A percentile compares a stretch with the other conserved stretches of the same genome.
Evolutionary conservation across 2,888 invertebrate species (phyloP).

Genomic region (Ophonus ardosiacus): DNA sequence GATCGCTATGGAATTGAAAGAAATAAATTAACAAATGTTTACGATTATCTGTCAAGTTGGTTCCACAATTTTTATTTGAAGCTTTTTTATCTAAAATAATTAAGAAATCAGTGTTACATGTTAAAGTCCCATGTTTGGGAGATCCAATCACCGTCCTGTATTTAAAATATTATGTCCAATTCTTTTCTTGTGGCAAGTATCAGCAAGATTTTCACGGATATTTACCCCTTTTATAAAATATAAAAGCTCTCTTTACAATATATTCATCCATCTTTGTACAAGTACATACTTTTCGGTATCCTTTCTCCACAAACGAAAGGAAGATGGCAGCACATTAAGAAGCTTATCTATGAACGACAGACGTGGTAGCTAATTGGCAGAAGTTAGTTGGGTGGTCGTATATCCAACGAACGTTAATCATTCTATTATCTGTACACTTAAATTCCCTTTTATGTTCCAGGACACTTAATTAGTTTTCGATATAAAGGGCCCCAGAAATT

Average conservation of each 20-base stretch:
- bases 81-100: too few relatives aligned
- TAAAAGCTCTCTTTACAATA: not conserved
- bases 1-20: too few relatives aligned
- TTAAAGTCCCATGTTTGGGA: too few relatives aligned
- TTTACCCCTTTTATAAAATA: not conserved
- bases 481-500: constrained; percentile 40
- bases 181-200: not conserved
- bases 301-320: not conserved
- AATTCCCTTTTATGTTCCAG: constrained; percentile 53
- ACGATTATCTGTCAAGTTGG: too few relatives aligned
- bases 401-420: constrained; percentile 55
- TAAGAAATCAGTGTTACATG: too few relatives aligned
- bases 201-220: not conserved
- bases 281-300: constrained; percentile 10
- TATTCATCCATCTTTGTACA: not conserved
- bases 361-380: constrained; percentile 59
- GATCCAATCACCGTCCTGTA: too few relatives aligned
- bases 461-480: constrained; percentile 52
- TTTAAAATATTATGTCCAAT: too few relatives aligned
- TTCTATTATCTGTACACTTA: constrained; percentile 52
- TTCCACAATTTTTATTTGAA: too few relatives aligned
- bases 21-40: too few relatives aligned
- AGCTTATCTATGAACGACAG: constrained; percentile 59
- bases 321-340: constrained; percentile 55
- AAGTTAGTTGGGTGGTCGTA: constrained; percentile 48